A percentile compares a stretch with the other conserved stretches of the same genome.
phyloP scores from a whole-genome alignment of 2,888 invertebrate genomes.

The Diarsia rubi region DNA sequence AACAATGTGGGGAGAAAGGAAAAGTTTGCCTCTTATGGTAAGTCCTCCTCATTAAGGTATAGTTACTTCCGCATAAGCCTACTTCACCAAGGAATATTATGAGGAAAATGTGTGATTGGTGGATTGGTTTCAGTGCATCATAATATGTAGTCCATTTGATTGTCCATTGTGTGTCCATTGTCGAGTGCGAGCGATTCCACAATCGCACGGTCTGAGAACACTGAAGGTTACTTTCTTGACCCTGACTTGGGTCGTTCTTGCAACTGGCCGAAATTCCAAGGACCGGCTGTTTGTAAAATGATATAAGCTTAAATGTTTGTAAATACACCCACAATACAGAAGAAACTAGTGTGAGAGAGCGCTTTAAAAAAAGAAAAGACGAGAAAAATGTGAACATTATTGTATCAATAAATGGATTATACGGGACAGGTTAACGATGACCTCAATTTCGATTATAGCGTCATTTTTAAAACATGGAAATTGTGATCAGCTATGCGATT shows the following conservation, averaged over 20 bases:
- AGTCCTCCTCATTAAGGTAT: background rate
- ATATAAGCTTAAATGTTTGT: background rate
- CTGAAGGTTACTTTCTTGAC: background rate
- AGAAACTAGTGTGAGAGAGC: background rate
- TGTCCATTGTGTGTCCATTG: too few relatives aligned
- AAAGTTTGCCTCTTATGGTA: constrained; percentile 10
- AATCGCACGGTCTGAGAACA: background rate
- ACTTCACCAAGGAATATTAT: background rate
- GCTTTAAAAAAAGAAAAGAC: background rate
- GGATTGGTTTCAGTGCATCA: background rate
- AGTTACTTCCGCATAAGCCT: background rate
- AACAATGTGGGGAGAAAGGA: background rate
- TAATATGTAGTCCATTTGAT: too few relatives aligned
- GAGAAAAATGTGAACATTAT: background rate
- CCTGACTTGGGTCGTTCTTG: background rate
- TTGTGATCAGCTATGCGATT: background rate
- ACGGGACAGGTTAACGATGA: background rate
- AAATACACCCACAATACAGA: background rate
- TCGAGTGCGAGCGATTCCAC: background rate
- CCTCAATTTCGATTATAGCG: background rate
- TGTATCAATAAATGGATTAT: background rate
- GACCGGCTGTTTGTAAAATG: background rate
- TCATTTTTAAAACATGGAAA: background rate
- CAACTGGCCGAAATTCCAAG: background rate
- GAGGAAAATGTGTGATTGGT: background rate